Base-by-base conservation (phyloP, 2,888 invertebrate genomes). In the Sesamia inferens region DNA sequence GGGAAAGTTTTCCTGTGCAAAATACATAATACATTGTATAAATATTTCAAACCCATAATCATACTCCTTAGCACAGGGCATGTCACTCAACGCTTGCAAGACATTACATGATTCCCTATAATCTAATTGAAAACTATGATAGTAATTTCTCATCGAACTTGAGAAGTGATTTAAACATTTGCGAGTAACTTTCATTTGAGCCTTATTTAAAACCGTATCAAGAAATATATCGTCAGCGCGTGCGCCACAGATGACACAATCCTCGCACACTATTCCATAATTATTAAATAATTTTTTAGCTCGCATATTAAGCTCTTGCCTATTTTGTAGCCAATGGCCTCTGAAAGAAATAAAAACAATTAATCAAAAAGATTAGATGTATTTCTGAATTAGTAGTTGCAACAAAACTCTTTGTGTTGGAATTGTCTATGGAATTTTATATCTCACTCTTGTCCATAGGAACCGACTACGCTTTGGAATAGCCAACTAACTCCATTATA, bases 301-400 rank as follows among this genome's bases (percentile, higher is more conserved):
- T 48, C 58, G 64, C 11, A 8, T 13, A 2, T 10, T 31, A 31
- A 31, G 31, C 31, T 1, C 0, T 0, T 1, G 24, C 48, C 76
- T 1, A 7, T 0, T 5, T n/a, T 81, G 76, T 44, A 78, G 16
- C 68, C 76, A 81, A 75, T 81, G 68, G 11, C 78, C 81, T 22
- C 78, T 78, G 81, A 64, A 81, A 78, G 22, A 24, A 2, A 58
- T 54, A 14, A 10, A 24, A 48, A 61, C 55, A 10, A 79, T 31
- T 7, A 72, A 22, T 16, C 3, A 31, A 31, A 31, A 1, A 31
- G 3, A 31, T 54, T 0, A 55, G 2, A n/a, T 39, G 19, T 14
- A 0, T 39, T 39, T 48, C 54, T 47, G 19, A 69, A 2, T 10
- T 44, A 11, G 8, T n/a, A n/a, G 31, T 16, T 19, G 14, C 4